Base-by-base conservation (phyloP, 2,888 invertebrate species). In the Muscina levida region DNA sequence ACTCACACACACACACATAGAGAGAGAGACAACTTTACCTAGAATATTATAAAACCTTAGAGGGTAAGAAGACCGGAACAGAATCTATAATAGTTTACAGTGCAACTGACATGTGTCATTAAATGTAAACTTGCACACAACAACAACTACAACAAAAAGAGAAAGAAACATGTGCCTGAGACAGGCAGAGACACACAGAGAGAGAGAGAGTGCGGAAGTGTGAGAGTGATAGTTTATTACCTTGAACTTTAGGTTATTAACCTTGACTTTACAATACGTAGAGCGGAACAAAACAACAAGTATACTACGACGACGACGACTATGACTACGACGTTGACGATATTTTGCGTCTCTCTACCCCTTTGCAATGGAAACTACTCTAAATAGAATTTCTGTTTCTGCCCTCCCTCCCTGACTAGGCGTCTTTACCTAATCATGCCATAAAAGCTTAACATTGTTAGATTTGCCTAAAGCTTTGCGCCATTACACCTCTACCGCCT, bases 231-330 rank as follows among this genome's bases (percentile, higher is more conserved):
- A 37, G 11, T 31, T 56, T 51, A 8, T 65, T 66, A 17, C 90
- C 90, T 90, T 90, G 90, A 90, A 90, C 90, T 90, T 88, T 88
- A 85, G 88, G 89, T 90, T 90, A 90, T 88, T 90, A 90, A 89
- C 90, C 90, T 90, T 90, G 90, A 87, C 82, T 85, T 85, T 85
- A 87, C 87, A 88, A 51, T 15, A 15, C 15, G n/a, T n/a, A 39
- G 22, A 87, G 87, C 88, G 88, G 46, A 56, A 44, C 31, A 19
- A n/a, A 13, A 8, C 46, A 22, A 24, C 66, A 66, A 39, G n/a
- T 31, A 8, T 31, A 31, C 31, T 31, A 5, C 31, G 42, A 65
- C 15, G 13, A 66, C 13, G 8, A 26, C 19, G 11, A 53, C 59
- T 59, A 39, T 37, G 17, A 37, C 26, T 48, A 57, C 26, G 0